Evolutionary conservation across 2,113 vertebrate species (phyloP).

Genomic region (Petaurus breviceps): DNA sequence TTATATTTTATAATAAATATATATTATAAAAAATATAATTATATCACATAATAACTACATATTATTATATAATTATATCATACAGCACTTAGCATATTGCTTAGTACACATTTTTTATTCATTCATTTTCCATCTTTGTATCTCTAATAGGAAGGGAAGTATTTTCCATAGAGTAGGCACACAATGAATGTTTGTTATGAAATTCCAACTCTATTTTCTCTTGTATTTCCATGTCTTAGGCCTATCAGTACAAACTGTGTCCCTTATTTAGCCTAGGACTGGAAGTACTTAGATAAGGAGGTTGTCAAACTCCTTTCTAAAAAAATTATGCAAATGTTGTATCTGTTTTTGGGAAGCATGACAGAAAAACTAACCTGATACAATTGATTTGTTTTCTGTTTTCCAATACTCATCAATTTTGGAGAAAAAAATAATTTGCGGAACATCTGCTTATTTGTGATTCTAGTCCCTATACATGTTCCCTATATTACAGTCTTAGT

Average conservation of each 20-base stretch:
- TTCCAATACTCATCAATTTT: conserved; percentile 36
- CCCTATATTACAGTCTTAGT: not conserved
- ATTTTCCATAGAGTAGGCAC: not conserved
- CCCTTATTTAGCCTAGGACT: not conserved
- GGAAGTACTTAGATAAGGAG: not conserved
- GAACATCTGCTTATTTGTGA: not conserved
- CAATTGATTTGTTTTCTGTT: conserved; percentile 13
- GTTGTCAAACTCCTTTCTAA: not conserved
- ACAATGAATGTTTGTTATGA: not conserved
- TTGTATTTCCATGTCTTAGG: not conserved
- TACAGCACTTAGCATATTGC: not conserved
- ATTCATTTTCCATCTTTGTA: not conserved
- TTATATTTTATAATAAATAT: not conserved
- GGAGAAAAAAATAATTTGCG: not conserved
- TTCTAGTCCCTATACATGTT: not conserved
- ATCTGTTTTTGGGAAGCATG: not conserved
- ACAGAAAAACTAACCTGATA: conserved; percentile 32
- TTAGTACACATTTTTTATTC: not conserved
- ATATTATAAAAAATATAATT: not conserved
- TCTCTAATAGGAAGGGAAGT: not conserved
- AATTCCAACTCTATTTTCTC: not conserved
- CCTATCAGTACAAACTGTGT: not conserved
- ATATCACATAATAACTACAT: not conserved
- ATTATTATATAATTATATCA: not conserved
- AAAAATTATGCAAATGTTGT: not conserved